phyloP scores from a whole-genome alignment of 1,140 invertebrate species.

The Sesamia nonagrioides region DNA sequence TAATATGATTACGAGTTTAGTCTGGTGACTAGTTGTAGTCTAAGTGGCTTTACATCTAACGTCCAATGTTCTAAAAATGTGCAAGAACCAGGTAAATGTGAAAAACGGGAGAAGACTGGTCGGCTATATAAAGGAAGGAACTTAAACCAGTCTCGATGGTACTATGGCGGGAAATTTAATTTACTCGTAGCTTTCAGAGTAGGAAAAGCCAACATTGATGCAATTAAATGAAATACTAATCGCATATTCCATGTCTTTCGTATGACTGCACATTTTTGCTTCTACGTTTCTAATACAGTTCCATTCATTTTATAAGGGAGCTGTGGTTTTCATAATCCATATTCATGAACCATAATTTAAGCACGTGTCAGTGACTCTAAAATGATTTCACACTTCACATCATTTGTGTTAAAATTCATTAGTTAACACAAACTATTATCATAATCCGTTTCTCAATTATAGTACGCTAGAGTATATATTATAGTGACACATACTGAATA shows the following conservation, averaged over 20 bases:
- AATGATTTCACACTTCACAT: slow-evolving; percentile 22
- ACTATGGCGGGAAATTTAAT: slow-evolving; percentile 14
- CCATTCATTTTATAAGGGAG: background rate
- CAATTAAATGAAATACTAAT: slow-evolving; percentile 27
- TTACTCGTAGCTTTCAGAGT: slow-evolving; percentile 9
- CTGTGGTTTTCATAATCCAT: background rate
- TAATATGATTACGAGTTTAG: too few species aligned
- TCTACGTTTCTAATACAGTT: background rate
- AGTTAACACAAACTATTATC: slow-evolving; percentile 29
- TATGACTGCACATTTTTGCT: background rate
- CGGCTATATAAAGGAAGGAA: slow-evolving; percentile 16
- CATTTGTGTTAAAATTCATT: slow-evolving; percentile 19
- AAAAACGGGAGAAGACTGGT: slow-evolving; percentile 9
- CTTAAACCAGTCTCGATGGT: background rate
- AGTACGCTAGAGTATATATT: background rate
- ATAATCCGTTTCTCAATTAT: slow-evolving; percentile 34
- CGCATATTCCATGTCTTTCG: background rate
- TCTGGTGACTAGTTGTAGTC: too few species aligned
- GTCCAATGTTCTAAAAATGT: slow-evolving; percentile 29
- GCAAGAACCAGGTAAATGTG: slow-evolving; percentile 27
- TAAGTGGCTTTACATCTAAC: too few species aligned
- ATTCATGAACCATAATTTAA: slow-evolving; percentile 11
- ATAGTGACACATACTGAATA: slow-evolving; percentile 13
- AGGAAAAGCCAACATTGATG: background rate
- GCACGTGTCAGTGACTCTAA: background rate